These are phyloP conservation scores for Xiphydria camelus DNA, from an alignment of 2,888 invertebrate species.

Conservation along the genomic window DNA sequence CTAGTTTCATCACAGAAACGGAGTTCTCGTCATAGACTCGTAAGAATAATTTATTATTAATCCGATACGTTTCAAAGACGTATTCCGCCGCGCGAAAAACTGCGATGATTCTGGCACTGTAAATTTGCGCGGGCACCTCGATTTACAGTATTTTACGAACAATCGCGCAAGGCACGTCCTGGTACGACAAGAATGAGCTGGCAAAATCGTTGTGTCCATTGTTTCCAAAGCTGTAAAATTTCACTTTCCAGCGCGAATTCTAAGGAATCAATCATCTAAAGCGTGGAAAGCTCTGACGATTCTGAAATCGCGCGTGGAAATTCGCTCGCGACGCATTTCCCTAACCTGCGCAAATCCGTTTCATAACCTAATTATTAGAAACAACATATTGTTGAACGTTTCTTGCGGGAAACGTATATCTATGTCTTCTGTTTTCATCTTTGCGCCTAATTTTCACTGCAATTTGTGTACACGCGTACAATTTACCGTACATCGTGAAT, in stretches of 20 bases:
- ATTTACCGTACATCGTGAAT: too few relatives aligned
- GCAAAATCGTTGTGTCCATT: slow-evolving; percentile 38
- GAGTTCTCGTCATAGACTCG: slow-evolving; percentile 33
- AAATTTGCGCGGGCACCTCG: too few relatives aligned
- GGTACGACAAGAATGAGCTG: slow-evolving; percentile 46
- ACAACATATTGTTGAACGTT: slow-evolving; percentile 44
- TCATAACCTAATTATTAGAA: slow-evolving; percentile 36
- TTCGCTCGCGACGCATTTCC: too few relatives aligned
- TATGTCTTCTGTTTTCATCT: too few relatives aligned
- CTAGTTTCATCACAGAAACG: slow-evolving; percentile 34
- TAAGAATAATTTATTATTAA: slow-evolving; percentile 34
- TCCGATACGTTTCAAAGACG: slow-evolving; percentile 16
- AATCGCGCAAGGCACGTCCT: slow-evolving; percentile 35
- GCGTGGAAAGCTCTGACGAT: too few relatives aligned
- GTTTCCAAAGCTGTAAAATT: slow-evolving; percentile 21
- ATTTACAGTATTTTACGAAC: neutral
- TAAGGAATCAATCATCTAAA: too few relatives aligned
- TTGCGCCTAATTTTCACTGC: too few relatives aligned
- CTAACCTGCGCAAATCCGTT: slow-evolving; percentile 28
- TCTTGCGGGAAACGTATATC: slow-evolving; percentile 11
- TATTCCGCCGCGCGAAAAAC: slow-evolving; percentile 7
- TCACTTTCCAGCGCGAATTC: too few relatives aligned
- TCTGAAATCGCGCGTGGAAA: too few relatives aligned
- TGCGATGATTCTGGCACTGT: too few relatives aligned
- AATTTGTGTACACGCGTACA: too few relatives aligned